Conservation (phyloP, 2,888 invertebrate genomes). For the Rotaria sp. region DNA sequence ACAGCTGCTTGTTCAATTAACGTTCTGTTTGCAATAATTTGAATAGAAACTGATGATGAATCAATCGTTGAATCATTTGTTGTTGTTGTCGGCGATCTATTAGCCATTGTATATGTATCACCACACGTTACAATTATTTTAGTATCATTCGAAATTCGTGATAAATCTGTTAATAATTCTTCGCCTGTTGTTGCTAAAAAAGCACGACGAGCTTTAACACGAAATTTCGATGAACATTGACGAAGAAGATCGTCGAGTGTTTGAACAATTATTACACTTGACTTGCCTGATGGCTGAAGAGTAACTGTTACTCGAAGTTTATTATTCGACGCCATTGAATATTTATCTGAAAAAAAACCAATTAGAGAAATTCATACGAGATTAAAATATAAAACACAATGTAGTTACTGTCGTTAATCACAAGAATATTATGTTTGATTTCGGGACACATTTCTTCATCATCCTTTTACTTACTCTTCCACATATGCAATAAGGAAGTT, state of each 20-base stretch:
- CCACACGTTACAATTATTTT: conserved; percentile 6
- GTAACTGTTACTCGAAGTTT: conserved; percentile 8
- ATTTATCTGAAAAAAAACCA: background rate
- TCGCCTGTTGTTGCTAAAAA: background rate
- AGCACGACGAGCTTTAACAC: background rate
- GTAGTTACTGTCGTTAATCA: too few species aligned
- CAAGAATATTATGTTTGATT: too few species aligned
- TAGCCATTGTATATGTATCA: background rate
- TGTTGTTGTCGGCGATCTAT: background rate
- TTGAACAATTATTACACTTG: background rate
- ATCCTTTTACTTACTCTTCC: too few species aligned
- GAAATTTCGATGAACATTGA: conserved; percentile 13
- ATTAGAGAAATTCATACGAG: too few species aligned
- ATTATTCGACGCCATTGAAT: background rate
- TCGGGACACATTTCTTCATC: too few species aligned
- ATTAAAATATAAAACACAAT: too few species aligned
- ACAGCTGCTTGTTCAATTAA: background rate
- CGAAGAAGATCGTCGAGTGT: background rate
- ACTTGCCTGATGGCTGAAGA: conserved; percentile 19
- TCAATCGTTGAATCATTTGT: background rate
- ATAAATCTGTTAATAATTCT: background rate
- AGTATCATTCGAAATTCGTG: background rate
- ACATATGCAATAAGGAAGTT: too few species aligned
- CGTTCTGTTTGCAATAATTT: conserved; percentile 4
- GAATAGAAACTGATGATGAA: background rate